phyloP scores from a whole-genome alignment of 2,888 invertebrate species.

The Drosophila atripex region DNA sequence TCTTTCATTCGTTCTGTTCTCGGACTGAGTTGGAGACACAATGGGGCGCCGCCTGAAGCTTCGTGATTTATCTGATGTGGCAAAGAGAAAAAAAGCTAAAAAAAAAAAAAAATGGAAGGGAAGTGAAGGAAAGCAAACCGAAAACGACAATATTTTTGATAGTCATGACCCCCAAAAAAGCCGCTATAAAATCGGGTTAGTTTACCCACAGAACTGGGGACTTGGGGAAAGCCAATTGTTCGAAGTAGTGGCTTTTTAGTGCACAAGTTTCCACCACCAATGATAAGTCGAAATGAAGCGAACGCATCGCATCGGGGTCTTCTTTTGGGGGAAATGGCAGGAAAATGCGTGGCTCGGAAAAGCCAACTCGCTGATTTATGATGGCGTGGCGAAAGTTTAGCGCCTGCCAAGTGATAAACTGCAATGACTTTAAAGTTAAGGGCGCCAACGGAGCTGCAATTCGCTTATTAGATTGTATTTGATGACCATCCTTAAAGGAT shows the following conservation, averaged over 20 bases:
- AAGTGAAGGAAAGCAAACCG: slow-evolving; percentile 7
- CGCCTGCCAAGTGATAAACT: slow-evolving; percentile 68
- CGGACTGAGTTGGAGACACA: neutral
- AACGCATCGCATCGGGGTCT: slow-evolving; percentile 22
- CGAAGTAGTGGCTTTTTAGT: slow-evolving; percentile 52
- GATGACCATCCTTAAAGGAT: slow-evolving; percentile 4
- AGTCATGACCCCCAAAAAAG: slow-evolving; percentile 64
- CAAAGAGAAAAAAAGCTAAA: no score
- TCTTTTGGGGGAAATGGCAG: neutral
- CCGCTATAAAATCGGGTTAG: slow-evolving; percentile 35
- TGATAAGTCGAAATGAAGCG: slow-evolving; percentile 70
- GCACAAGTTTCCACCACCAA: slow-evolving; percentile 58
- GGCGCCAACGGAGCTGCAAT: slow-evolving; percentile 18
- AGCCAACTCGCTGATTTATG: slow-evolving; percentile 64
- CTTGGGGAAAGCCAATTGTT: neutral
- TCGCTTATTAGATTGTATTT: slow-evolving; percentile 49
- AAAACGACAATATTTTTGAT: slow-evolving; percentile 61
- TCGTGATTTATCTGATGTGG: slow-evolving; percentile 38
- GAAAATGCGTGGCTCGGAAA: slow-evolving; percentile 1
- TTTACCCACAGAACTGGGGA: neutral
- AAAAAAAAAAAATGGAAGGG: neutral
- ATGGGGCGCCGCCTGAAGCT: neutral
- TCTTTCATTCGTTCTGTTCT: no score
- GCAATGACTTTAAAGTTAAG: slow-evolving; percentile 41
- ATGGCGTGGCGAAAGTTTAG: slow-evolving; percentile 66